Evolutionary conservation across 1,140 invertebrate genomes (phyloP), one percentile per base, ranked within the genome.

Genomic region (Druon quercuslanigerum): DNA sequence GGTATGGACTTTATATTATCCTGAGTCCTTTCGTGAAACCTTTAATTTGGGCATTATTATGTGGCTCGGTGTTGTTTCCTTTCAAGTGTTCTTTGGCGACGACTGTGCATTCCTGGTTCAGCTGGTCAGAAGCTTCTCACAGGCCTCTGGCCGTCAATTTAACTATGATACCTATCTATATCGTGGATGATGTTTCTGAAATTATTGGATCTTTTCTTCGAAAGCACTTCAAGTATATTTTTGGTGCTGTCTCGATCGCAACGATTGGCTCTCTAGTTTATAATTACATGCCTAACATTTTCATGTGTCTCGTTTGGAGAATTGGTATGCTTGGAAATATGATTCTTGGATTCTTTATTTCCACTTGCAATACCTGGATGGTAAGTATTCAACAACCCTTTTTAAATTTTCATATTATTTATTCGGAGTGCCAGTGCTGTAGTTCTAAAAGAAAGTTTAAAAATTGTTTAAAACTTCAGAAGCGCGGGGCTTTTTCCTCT

Each of bases 11-110:
- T 16, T 98, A 97, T 87, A 94, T 95, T 78, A 95, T 97, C 70
- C 90, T 99, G 7, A 95, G 96, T 86, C 97, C 97, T 0, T 99
- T 99, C 90, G 93, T 99, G 17, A 96, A 97, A 84, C 97, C 98
- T 0, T 87, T 99, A 50, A 93, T 99, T 76, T 99, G 98, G 98
- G 98, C 98, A 6, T 91, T 99, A 66, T 89, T 99, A 16, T 97
- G 97, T 88, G 97, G 97, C 14, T 96, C 96, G 11, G 95, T 97
- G 51, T 92, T 99, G 33, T 96, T 98, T 89, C 97, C 97, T 0
- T 95, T 98, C 82, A 99, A 99, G 86, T 92, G 94, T 74, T 94
- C 93, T 50, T 86, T 98, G 14, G 94, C 95, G 8, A 93, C 93
- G 20, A 92, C 92, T 81, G 92, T 96, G 66, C 93, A 94, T 77